Conservation (phyloP, 2,113 vertebrate genomes). For the Athene noctua region DNA sequence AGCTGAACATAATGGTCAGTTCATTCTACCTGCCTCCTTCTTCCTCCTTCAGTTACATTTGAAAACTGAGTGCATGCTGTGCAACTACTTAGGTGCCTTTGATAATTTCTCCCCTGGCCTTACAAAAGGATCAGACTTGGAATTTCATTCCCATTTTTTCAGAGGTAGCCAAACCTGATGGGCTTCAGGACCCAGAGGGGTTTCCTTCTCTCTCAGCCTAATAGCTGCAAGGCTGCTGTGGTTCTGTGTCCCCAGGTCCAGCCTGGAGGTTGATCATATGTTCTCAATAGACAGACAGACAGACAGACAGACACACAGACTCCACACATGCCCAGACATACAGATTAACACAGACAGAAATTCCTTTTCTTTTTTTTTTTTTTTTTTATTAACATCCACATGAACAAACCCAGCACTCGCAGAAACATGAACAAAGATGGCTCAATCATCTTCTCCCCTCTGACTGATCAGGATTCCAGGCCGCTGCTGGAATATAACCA, state of each 20-base stretch:
- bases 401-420: background rate
- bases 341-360: background rate
- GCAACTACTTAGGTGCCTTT: background rate
- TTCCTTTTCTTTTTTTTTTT: background rate
- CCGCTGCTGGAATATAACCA: background rate
- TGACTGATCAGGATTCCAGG: background rate
- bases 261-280: background rate
- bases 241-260: background rate
- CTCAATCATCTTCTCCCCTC: background rate
- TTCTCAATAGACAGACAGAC: background rate
- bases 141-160: background rate
- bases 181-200: background rate
- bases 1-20: background rate
- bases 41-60: background rate
- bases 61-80: background rate
- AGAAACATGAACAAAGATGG: background rate
- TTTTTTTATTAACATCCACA: background rate
- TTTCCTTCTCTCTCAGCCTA: background rate
- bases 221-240: background rate
- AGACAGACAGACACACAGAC: background rate
- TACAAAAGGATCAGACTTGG: background rate
- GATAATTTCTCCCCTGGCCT: background rate
- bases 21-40: background rate
- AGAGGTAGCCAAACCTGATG: background rate
- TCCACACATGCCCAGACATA: accelerated